Evolutionary conservation across 35 echinoderm and acorn worm genomes (phyloP).

Genomic region (Lytechinus variegatus): DNA sequence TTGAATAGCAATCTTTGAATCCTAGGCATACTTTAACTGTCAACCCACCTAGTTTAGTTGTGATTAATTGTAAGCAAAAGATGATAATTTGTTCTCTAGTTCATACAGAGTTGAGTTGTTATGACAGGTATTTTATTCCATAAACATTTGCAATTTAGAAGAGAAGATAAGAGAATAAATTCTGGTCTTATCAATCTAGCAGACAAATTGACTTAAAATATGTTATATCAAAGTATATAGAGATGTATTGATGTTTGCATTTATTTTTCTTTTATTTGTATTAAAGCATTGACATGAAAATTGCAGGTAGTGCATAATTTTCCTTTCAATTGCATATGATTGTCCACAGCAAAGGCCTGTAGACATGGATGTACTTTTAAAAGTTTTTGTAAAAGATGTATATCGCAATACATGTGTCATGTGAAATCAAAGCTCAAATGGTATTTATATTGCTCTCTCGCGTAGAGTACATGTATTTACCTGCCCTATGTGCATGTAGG

Average conservation of each 20-base stretch:
- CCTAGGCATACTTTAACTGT: not conserved
- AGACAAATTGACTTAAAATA: too few relatives aligned
- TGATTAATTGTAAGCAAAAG: not conserved
- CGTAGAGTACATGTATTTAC: not conserved
- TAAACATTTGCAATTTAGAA: not conserved
- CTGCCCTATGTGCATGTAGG: not conserved
- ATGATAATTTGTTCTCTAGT: not conserved
- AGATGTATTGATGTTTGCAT: not conserved
- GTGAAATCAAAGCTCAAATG: not conserved
- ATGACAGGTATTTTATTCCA: not conserved
- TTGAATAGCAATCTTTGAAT: not conserved
- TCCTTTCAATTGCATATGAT: not conserved
- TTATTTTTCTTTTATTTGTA: too few relatives aligned
- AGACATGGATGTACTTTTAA: not conserved
- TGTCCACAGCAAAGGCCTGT: not conserved
- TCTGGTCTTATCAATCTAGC: too few relatives aligned
- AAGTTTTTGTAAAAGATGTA: not conserved
- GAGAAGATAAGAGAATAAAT: not conserved
- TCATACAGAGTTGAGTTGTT: not conserved
- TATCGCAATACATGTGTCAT: not conserved
- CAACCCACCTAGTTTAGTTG: not conserved
- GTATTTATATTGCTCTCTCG: not conserved
- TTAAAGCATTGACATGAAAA: too few relatives aligned
- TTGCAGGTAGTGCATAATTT: not conserved
- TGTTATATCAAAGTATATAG: too few relatives aligned